phyloP scores from a whole-genome alignment of 2,888 invertebrate genomes.

The Drosophila paranaensis region DNA sequence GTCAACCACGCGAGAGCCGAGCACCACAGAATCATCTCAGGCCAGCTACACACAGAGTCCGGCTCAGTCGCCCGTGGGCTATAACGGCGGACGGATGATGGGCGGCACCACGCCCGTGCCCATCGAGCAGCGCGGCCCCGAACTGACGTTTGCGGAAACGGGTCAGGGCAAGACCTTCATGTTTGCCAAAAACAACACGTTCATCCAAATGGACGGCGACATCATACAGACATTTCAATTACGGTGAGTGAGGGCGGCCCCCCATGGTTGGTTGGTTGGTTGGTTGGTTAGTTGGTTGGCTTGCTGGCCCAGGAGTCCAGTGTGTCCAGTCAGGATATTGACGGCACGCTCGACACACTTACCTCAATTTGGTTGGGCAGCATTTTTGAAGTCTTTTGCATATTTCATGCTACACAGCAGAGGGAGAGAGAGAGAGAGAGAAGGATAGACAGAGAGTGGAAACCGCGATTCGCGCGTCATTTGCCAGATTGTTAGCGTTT shows the following conservation, averaged over 20 bases:
- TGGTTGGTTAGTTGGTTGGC: background rate
- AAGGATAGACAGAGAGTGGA: background rate
- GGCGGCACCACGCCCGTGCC: slow-evolving; percentile 87
- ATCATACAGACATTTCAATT: slow-evolving; percentile 95
- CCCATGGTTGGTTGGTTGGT: too few species aligned
- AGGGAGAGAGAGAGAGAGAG: background rate
- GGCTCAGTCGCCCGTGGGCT: slow-evolving; percentile 55
- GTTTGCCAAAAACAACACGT: slow-evolving; percentile 95
- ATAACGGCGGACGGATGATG: slow-evolving; percentile 46
- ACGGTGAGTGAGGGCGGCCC: slow-evolving; percentile 87
- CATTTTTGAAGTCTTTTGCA: slow-evolving; percentile 64
- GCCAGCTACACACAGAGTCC: slow-evolving; percentile 75
- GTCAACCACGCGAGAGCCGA: slow-evolving; percentile 85
- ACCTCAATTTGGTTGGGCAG: slow-evolving; percentile 55
- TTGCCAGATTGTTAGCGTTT: slow-evolving; percentile 65
- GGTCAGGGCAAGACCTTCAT: slow-evolving; percentile 94
- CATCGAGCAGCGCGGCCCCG: slow-evolving; percentile 90
- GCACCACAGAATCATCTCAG: slow-evolving; percentile 85
- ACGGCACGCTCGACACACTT: slow-evolving; percentile 49
- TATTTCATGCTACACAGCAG: slow-evolving; percentile 46
- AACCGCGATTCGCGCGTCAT: slow-evolving; percentile 47
- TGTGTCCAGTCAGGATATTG: slow-evolving; percentile 16
- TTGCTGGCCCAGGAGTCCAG: slow-evolving; percentile 3
- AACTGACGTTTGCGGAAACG: slow-evolving; percentile 93
- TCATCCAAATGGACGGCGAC: slow-evolving; percentile 95